These are phyloP conservation scores for Tokudaia muenninki DNA, from an alignment of 2,797 vertebrate species.

Conservation along the genomic window DNA sequence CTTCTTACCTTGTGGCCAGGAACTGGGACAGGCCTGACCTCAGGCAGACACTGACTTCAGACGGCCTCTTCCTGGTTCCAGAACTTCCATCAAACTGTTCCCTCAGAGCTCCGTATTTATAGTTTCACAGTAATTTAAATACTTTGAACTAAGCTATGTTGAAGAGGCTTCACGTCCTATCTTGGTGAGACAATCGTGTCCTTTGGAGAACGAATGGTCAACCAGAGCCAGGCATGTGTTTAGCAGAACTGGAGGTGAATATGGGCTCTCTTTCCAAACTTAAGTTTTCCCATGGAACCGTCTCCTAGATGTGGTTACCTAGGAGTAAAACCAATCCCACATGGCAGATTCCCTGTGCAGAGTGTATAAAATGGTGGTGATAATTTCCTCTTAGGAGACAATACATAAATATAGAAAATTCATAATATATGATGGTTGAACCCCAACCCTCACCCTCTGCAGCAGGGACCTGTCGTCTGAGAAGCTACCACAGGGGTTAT, in stretches of 20 bases:
- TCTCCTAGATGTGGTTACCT: neutral
- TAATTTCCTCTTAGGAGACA: neutral
- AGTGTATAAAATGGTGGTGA: neutral
- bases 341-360: neutral
- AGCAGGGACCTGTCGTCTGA: neutral
- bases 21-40: neutral
- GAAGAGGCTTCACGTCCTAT: neutral
- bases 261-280: neutral
- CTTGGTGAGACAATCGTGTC: neutral
- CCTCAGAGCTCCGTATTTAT: neutral
- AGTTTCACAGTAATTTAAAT: neutral
- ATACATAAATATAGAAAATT: neutral
- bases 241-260: neutral
- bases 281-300: neutral
- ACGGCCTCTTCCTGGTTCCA: neutral
- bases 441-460: neutral
- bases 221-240: neutral
- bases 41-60: neutral
- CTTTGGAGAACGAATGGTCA: neutral
- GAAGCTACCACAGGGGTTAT: neutral
- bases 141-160: neutral
- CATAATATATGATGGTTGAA: neutral
- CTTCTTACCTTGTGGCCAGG: neutral
- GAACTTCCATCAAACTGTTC: neutral
- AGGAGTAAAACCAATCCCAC: neutral